Base-by-base conservation (phyloP, 2,113 vertebrate species). In the Proterorhinus semilunaris region DNA sequence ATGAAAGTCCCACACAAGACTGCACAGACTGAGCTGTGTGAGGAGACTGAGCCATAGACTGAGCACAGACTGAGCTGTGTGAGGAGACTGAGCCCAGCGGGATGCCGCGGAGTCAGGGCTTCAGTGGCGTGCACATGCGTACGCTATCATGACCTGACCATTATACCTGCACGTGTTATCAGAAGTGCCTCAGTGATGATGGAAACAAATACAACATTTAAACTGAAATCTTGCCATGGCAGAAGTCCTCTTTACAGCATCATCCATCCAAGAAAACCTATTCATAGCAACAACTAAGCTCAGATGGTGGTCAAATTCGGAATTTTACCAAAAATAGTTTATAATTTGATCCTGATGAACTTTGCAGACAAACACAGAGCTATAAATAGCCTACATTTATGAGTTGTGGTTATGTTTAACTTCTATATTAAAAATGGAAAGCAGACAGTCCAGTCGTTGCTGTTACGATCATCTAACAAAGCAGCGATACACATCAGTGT, bases 1-100 rank as follows among this genome's bases (percentile, higher is more conserved):
- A 81, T 65, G 77, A 69, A 63, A 79, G 86, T 86, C 79, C 83
- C 85, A 45, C 76, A 65, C 83, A 85, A 85, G 75, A 85, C 82
- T 85, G 83, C 82, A 79, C 71, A 52, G 57, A 59, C 57, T 44
- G 64, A 75, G 69, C 80, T 73, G 71, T 50, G 61, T 58, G 27
- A 36, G 3, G 27, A 5, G 49, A 27, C 67, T 54, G 52, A 1
- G 6, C 27, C 27, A 36, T 36, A 36, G 27, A 36, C 65, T 27
- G 66, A 53, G 66, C 42, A n/a, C 6, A 42, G 42, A n/a, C 42
- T 4, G 55, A 58, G 27, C 27, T 36, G 27, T 36, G 55, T 42
- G 27, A 10, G 58, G 58, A 61, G 36, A 7, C 68, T 43, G 72
- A 58, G 62, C 58, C 15, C 58, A 61, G 58, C 58, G 43, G 58